Evolutionary conservation across 2,888 invertebrate species (phyloP).

Genomic region (Ernsta delagoae): DNA sequence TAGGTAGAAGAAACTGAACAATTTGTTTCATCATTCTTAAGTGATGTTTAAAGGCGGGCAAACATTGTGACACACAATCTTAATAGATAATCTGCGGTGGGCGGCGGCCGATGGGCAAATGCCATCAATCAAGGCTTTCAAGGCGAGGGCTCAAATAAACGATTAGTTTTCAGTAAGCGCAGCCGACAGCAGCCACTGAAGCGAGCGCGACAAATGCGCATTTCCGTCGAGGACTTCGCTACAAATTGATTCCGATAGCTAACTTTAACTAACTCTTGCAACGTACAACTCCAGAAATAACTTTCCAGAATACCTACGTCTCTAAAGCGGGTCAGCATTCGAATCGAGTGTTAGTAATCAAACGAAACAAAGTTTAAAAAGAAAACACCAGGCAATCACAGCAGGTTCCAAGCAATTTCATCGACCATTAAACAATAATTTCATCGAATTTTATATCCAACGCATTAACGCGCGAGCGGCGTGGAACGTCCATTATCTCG

Average conservation of each 20-base stretch:
- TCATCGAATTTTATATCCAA: conserved; percentile 82
- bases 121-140: conserved; percentile 62
- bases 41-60: conserved; percentile 52
- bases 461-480: conserved; percentile 71
- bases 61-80: conserved; percentile 65
- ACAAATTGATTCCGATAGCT: conserved; percentile 32
- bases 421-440: conserved; percentile 81
- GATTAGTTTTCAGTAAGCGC: conserved; percentile 43
- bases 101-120: conserved; percentile 45
- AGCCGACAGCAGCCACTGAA: conserved; percentile 31
- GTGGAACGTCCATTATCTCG: conserved; percentile 72
- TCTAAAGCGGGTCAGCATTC: not conserved
- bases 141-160: conserved; percentile 42
- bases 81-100: conserved; percentile 60
- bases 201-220: conserved; percentile 37
- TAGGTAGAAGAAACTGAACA: conserved; percentile 39
- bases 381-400: conserved; percentile 61
- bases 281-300: not conserved
- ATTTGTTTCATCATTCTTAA: conserved; percentile 13
- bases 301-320: not conserved
- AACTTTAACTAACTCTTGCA: conserved; percentile 13
- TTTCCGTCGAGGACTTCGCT: conserved; percentile 25
- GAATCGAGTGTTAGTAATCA: conserved; percentile 19
- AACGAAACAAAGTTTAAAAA: conserved; percentile 50
- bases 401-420: conserved; percentile 65